Evolutionary conservation across 35 echinoderm and acorn worm species (phyloP), one percentile per base, ranked within the genome.

Genomic region (Heliocidaris tuberculata): DNA sequence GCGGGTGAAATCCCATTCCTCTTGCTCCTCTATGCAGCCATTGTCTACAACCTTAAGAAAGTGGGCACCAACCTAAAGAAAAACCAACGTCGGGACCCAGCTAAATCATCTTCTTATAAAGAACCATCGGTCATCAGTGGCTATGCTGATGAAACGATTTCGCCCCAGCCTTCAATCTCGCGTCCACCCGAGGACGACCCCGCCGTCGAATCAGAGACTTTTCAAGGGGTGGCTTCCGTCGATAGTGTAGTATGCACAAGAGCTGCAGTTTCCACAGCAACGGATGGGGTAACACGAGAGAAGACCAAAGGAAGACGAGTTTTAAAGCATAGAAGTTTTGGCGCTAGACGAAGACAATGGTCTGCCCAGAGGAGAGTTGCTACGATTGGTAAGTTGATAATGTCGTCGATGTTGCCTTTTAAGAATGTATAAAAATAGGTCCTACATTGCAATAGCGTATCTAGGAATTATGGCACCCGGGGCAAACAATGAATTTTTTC

Each of bases 21-120:
- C 1, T 13, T 89, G 47, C 19, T 89, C 31, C 47, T 89, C 47
- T 89, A 89, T 19, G 47, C 47, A 13, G 87, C 87, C 87, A 89
- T 89, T 21, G 32, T 89, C 87, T 89, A 47, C 87, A 47, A 89
- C 32, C 87, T 89, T 11, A 89, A 48, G 87, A 89, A 89, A 89
- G 29, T n/a, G 17, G 87, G 87, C 32, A 47, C 47, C 31, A 32
- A 48, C 4, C 87, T 89, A 6, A 89, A 89, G 29, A 32, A 48
- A 30, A 89, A 31, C 2, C 2, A 30, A 48, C 87, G 31, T 5
- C 1, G 31, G 87, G 87, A 78, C 27, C 52, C 10, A 56, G 15
- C 52, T 13, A 78, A 78, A 78, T 27, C 35, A 0, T 42, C 65
- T 56, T 2, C 52, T 7, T 78, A 24, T 78, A 78, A 19, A 78